Percentiles rank a stretch among this genome's conserved stretches.
Evolutionary conservation across 1,140 invertebrate species (phyloP).

Genomic region (Bombus confusus): DNA sequence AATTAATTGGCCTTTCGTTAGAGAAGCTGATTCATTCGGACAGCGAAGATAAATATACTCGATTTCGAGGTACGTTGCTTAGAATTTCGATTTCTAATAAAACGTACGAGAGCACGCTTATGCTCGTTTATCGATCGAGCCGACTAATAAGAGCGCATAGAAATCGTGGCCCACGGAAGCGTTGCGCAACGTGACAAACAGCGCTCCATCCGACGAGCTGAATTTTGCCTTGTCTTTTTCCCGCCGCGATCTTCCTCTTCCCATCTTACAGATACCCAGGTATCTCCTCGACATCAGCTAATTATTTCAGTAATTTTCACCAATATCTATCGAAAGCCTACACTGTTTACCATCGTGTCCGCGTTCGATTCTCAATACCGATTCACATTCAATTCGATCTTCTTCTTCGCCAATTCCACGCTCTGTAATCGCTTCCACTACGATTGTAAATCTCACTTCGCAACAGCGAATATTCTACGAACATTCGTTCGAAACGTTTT

Average conservation of each 20-base stretch:
- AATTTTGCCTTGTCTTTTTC: slow-evolving; percentile 16
- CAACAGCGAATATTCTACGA: neutral
- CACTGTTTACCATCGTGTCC: too few species aligned
- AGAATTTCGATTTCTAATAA: slow-evolving; percentile 27
- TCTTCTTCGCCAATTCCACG: neutral
- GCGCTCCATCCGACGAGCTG: slow-evolving; percentile 11
- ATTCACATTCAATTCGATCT: neutral
- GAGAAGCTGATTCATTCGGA: slow-evolving; percentile 1
- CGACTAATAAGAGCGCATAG: slow-evolving; percentile 40
- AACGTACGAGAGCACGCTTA: neutral
- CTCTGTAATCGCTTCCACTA: neutral
- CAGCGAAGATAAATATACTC: slow-evolving; percentile 8
- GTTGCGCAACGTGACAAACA: slow-evolving; percentile 59
- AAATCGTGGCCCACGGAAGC: slow-evolving; percentile 39
- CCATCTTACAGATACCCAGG: neutral
- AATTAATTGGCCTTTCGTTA: slow-evolving; percentile 15
- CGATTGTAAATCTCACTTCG: too few species aligned
- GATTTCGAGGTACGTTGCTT: neutral
- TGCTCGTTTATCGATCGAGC: slow-evolving; percentile 34
- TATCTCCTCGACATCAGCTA: slow-evolving; percentile 80
- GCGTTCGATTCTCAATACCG: neutral
- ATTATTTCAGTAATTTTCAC: slow-evolving; percentile 76
- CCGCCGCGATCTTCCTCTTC: neutral
- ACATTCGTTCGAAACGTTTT: neutral
- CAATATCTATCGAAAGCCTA: slow-evolving; percentile 16